Base-by-base conservation (phyloP, 2,113 vertebrate species). In the Hemiscyllium ocellatum region DNA sequence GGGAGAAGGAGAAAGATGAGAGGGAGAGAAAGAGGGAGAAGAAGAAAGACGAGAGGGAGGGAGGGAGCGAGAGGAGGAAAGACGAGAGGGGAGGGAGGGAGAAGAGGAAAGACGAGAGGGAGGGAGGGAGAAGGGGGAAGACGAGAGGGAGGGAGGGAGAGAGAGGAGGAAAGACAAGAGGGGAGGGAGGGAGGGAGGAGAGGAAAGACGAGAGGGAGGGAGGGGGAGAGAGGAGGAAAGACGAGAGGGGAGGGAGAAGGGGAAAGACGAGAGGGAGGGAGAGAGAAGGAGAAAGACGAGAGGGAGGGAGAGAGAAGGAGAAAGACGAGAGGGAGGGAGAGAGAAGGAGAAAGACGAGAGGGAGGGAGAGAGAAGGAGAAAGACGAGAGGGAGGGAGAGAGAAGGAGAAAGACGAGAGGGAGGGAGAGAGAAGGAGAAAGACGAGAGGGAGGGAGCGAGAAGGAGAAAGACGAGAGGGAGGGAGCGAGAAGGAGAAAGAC, bases 131-230 rank as follows among this genome's bases (percentile, higher is more conserved):
- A 37, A 3, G 13, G 12, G 10, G 8, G 12, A 15, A n/a, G n/a
- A 13, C 3, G n/a, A 12, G 10, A n/a, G 2, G 78, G 2, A 1
- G 12, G 13, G 0, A 1, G 17, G 15, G 12, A 13, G 12, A 13
- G 1, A 13, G n/a, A 13, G 10, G n/a, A 12, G n/a, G n/a, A 12
- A 3, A 13, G 12, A 2, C 0, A 0, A 83, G 15, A 37, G n/a
- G 3, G n/a, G 12, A 13, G 8, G n/a, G 2, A 5, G 19, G 22
- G 4, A 20, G 4, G 4, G 13, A 29, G 0, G 29, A 0, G 12
- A 78, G n/a, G 4, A 4, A 19, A n/a, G 15, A 3, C 2, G 17
- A 4, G n/a, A 33, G n/a, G 13, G n/a, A 15, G 12, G 13, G 17
- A 2, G 1, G 2, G 8, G 19, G 80, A 42, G 80, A 3, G n/a